A percentile compares a stretch with the other conserved stretches of the same genome.
Evolutionary conservation across 2,113 vertebrate species (phyloP).

Genomic region (Trichomycterus rosablanca): DNA sequence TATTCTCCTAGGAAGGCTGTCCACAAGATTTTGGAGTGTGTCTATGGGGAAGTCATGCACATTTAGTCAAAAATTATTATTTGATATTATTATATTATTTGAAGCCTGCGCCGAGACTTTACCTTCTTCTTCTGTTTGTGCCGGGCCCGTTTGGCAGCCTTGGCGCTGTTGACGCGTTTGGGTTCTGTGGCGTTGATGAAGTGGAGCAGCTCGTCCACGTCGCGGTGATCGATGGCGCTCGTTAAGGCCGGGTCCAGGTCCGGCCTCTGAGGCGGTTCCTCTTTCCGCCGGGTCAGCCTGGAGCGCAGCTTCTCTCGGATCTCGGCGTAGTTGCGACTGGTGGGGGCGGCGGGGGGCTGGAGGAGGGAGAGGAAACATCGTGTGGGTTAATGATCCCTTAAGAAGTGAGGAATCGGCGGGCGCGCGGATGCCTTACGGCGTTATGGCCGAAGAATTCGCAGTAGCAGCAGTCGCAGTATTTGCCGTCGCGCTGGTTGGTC

Average conservation of each 20-base stretch:
- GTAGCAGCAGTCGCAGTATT: constrained; percentile 99
- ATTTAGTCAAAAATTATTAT: too few relatives aligned
- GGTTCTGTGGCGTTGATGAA: constrained; percentile 97
- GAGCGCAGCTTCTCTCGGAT: constrained; percentile 96
- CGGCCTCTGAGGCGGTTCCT: constrained; percentile 86
- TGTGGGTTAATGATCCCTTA: constrained; percentile 1
- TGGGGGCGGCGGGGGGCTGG: constrained; percentile 93
- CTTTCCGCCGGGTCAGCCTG: constrained; percentile 90
- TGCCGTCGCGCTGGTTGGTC: constrained; percentile 94
- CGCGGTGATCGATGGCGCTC: constrained; percentile 80
- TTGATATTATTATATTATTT: too few relatives aligned
- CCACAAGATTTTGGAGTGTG: too few relatives aligned
- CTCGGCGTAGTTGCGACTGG: constrained; percentile 95
- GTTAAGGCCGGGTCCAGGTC: constrained; percentile 78
- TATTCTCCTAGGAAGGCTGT: too few relatives aligned
- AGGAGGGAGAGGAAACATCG: constrained; percentile 32
- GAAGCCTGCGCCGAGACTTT: too few relatives aligned
- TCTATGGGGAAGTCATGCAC: too few relatives aligned
- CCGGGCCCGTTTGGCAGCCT: constrained; percentile 92
- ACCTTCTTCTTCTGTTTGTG: constrained; percentile 99
- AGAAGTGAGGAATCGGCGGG: neutral
- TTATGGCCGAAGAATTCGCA: constrained; percentile 99
- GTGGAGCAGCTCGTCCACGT: constrained; percentile 91
- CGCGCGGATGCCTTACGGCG: constrained; percentile 72
- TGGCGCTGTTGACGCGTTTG: constrained; percentile 93